phyloP scores from a whole-genome alignment of 2,888 invertebrate genomes.

The Chaitophorus viminalis region DNA sequence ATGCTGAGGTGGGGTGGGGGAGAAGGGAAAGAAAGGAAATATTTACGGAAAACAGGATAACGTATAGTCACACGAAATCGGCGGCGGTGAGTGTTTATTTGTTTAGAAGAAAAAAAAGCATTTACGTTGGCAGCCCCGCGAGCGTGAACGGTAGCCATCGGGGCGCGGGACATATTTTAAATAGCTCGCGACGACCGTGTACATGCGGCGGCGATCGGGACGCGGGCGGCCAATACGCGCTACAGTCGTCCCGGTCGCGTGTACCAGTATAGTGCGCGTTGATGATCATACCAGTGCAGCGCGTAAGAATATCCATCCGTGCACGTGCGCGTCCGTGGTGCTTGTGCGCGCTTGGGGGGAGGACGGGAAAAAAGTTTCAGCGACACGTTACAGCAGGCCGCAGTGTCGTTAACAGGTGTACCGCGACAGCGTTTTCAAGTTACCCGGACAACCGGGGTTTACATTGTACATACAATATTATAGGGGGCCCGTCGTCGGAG shows the following conservation, averaged over 20 bases:
- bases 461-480: too few relatives aligned
- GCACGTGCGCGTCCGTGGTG: not conserved
- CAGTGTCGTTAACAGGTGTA: too few relatives aligned
- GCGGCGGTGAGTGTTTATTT: slow-evolving; percentile 45
- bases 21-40: not conserved
- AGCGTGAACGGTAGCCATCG: slow-evolving; percentile 2
- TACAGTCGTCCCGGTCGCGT: not conserved
- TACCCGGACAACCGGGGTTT: too few relatives aligned
- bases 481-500: not conserved
- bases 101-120: not conserved
- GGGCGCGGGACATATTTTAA: slow-evolving; percentile 56
- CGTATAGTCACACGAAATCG: not conserved
- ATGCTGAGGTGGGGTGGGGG: too few relatives aligned
- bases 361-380: too few relatives aligned
- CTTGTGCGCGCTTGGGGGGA: not conserved
- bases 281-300: not conserved
- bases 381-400: not conserved
- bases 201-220: not conserved
- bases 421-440: too few relatives aligned
- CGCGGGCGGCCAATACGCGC: slow-evolving; percentile 2
- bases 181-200: slow-evolving; percentile 44
- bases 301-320: not conserved
- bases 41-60: not conserved
- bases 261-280: too few relatives aligned
- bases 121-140: slow-evolving; percentile 55